Percentiles rank a stretch among this genome's conserved stretches.
These are phyloP conservation scores for Muntiacus muntjak DNA, from an alignment of 2,113 vertebrate species.

Conservation along the genomic window DNA sequence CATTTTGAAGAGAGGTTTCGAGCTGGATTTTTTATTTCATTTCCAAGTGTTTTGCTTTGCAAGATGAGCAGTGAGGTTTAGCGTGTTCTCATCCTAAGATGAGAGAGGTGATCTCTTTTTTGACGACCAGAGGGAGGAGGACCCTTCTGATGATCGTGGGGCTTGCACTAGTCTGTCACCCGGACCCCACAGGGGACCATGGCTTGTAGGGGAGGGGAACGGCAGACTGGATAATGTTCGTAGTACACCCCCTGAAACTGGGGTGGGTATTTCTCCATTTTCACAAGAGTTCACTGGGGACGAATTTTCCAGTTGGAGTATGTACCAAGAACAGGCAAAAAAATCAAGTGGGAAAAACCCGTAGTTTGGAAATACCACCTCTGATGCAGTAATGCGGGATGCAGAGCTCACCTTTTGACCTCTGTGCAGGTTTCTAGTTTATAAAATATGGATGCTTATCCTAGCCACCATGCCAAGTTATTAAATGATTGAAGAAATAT, in stretches of 20 bases:
- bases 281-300: too few species aligned
- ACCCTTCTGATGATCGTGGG: not conserved
- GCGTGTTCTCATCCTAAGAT: slow-evolving; percentile 14
- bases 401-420: fast-evolving
- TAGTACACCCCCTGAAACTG: not conserved
- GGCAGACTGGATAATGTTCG: fast-evolving
- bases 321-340: not conserved
- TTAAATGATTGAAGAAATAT: not conserved
- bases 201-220: too few species aligned
- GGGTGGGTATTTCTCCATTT: not conserved
- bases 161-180: not conserved
- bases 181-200: not conserved
- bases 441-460: not conserved
- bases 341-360: not conserved
- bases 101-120: not conserved
- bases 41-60: slow-evolving; percentile 64
- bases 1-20: slow-evolving; percentile 38
- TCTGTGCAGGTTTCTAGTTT: not conserved
- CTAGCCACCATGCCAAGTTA: not conserved
- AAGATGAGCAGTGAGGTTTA: slow-evolving; percentile 35
- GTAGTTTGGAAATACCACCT: not conserved
- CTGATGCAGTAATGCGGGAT: not conserved
- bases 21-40: slow-evolving; percentile 62
- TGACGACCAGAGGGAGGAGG: not conserved
- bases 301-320: not conserved